These are phyloP conservation scores for Parnassius apollo DNA, from an alignment of 2,888 invertebrate species.

Conservation along the genomic window DNA sequence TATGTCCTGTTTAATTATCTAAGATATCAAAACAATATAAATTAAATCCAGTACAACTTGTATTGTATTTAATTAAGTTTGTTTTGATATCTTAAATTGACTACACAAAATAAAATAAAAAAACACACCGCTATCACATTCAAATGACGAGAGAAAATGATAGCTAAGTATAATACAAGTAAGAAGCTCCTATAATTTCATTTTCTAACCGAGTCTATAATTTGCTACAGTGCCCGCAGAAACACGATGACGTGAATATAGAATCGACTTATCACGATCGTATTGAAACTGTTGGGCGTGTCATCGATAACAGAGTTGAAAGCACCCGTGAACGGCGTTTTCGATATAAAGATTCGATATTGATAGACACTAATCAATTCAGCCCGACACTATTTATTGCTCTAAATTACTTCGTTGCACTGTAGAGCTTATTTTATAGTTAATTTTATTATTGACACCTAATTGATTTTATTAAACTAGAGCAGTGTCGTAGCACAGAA, in stretches of 20 bases:
- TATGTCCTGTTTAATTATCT: no score
- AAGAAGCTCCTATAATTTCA: slow-evolving; percentile 56
- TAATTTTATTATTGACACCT: slow-evolving; percentile 12
- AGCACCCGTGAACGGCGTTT: slow-evolving; percentile 30
- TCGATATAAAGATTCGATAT: slow-evolving; percentile 37
- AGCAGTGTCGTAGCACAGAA: no score
- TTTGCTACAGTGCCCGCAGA: slow-evolving; percentile 30
- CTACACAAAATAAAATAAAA: no score
- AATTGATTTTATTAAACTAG: slow-evolving; percentile 10
- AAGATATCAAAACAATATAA: no score
- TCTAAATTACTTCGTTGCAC: slow-evolving; percentile 22
- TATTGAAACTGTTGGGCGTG: slow-evolving; percentile 47
- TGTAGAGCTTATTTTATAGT: slow-evolving; percentile 15
- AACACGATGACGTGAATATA: slow-evolving; percentile 58
- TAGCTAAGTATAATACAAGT: neutral
- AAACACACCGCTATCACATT: no score
- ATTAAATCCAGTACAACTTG: no score
- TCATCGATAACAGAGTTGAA: slow-evolving; percentile 31
- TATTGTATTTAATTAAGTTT: no score
- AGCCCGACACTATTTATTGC: slow-evolving; percentile 19
- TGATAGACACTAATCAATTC: slow-evolving; percentile 25
- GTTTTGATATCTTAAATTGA: no score
- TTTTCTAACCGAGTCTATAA: slow-evolving; percentile 54
- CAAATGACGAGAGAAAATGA: no score
- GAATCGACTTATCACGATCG: slow-evolving; percentile 60